These are phyloP conservation scores for Eriocheir sinensis DNA, from an alignment of 1,140 invertebrate species.

Conservation along the genomic window DNA sequence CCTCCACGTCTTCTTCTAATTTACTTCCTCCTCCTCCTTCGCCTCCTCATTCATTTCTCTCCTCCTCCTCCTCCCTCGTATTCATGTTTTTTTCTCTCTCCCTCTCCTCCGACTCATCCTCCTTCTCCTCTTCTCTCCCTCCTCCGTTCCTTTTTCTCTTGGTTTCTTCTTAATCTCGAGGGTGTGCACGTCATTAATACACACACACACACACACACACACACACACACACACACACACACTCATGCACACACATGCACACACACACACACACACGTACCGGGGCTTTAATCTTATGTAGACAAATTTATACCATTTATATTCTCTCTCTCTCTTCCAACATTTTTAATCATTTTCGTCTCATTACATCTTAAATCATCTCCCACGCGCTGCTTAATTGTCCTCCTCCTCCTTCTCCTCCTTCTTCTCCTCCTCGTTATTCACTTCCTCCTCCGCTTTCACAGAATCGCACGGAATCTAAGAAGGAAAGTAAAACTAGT, in stretches of 20 bases:
- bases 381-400: not conserved
- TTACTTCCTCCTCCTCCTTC: not conserved
- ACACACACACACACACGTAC: not conserved
- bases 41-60: not conserved
- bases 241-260: not conserved
- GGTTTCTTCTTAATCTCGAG: not conserved
- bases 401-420: not conserved
- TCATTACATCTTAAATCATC: not conserved
- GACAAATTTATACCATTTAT: not conserved
- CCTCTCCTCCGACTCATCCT: not conserved
- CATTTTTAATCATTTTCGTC: not conserved
- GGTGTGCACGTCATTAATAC: not conserved
- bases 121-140: not conserved
- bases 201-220: slow-evolving; percentile 52
- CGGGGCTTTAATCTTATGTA: not conserved
- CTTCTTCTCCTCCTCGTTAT: not conserved
- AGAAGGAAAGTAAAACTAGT: not conserved
- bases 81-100: not conserved
- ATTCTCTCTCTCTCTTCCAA: slow-evolving; percentile 24
- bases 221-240: slow-evolving; percentile 31
- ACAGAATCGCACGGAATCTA: not conserved
- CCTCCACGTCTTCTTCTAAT: too few relatives aligned
- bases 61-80: not conserved
- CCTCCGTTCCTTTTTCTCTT: not conserved
- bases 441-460: too few relatives aligned